A percentile compares a stretch with the other conserved stretches of the same genome.
Conservation (phyloP, 2,113 vertebrate species). For the Polypterus bichir region DNA sequence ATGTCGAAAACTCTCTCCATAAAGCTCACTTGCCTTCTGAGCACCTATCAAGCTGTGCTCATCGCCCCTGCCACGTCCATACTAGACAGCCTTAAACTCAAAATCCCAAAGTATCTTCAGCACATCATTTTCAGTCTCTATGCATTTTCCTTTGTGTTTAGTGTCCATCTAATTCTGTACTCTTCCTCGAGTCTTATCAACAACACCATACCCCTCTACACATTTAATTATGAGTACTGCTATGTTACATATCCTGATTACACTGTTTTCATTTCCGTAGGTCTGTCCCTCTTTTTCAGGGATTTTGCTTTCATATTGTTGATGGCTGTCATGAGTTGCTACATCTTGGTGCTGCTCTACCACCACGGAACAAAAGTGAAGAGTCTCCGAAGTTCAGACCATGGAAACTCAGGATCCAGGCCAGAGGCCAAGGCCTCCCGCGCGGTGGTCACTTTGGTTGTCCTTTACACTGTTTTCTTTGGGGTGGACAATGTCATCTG, state of each 20-base stretch:
- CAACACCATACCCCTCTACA: not conserved
- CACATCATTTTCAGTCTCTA: too few species aligned
- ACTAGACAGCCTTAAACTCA: too few species aligned
- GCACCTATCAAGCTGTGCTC: not conserved
- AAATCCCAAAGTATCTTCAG: too few species aligned
- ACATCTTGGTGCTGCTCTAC: slow-evolving; percentile 11
- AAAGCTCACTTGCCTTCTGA: slow-evolving; percentile 12
- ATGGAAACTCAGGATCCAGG: too few species aligned
- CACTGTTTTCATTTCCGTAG: slow-evolving; percentile 7
- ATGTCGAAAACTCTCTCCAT: slow-evolving; percentile 13
- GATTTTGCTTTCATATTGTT: slow-evolving; percentile 14
- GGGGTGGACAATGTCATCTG: too few species aligned
- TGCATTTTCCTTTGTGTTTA: too few species aligned
- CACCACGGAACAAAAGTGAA: slow-evolving; percentile 4
- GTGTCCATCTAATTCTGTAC: too few species aligned
- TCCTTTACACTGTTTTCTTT: too few species aligned
- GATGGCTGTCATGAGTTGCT: slow-evolving; percentile 1
- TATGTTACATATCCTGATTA: too few species aligned
- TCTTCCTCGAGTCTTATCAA: too few species aligned
- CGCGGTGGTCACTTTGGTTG: slow-evolving; percentile 1
- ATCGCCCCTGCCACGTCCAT: not conserved
- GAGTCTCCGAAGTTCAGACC: too few species aligned
- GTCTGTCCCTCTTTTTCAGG: slow-evolving; percentile 10
- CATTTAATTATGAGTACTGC: too few species aligned
- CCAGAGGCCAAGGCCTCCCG: not conserved